These are phyloP conservation scores for Limnephilus rhombicus DNA, from an alignment of 2,888 invertebrate genomes.

Conservation along the genomic window DNA sequence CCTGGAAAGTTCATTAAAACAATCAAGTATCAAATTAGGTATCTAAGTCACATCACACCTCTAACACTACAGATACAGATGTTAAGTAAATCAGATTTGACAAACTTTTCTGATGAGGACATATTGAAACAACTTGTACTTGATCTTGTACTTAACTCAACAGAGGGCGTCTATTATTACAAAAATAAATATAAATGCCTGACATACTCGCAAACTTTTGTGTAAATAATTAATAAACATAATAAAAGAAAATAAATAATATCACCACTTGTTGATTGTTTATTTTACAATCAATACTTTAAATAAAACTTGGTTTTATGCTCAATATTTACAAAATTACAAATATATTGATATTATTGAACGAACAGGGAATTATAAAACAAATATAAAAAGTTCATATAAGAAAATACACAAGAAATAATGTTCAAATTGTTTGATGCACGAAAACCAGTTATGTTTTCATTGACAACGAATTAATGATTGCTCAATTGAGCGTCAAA, in stretches of 20 bases:
- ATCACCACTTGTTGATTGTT: not conserved
- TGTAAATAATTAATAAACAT: not conserved
- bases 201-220: not conserved
- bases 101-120: not conserved
- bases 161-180: not conserved
- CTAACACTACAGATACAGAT: not conserved
- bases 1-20: constrained; percentile 73
- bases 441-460: not conserved
- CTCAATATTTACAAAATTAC: not conserved
- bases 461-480: not conserved
- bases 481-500: not conserved
- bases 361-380: not conserved
- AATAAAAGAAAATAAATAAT: not conserved
- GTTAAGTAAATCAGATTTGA: not conserved
- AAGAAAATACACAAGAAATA: not conserved
- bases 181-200: not conserved
- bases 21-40: not conserved
- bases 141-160: not conserved
- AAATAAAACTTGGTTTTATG: not conserved
- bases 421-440: not conserved
- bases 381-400: not conserved
- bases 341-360: not conserved
- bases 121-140: not conserved
- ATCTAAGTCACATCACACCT: not conserved
- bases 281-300: not conserved